Conservation (phyloP, 1,140 invertebrate species). For the Drosophila kepulauana region DNA sequence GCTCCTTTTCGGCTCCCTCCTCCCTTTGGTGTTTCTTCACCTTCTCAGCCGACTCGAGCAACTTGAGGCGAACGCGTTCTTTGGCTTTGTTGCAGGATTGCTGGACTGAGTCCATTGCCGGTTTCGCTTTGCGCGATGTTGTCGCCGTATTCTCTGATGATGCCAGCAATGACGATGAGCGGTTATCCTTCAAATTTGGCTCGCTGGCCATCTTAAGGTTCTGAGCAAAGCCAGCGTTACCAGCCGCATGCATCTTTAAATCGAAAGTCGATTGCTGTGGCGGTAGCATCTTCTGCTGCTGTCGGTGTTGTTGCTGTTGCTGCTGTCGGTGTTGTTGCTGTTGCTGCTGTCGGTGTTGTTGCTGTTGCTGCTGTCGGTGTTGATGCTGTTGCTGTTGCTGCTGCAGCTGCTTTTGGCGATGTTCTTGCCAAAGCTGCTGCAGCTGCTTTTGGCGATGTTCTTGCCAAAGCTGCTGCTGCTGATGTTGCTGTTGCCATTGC, state of each 20-base stretch:
- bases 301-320: conserved; percentile 53
- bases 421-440: too few relatives aligned
- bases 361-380: conserved; percentile 30
- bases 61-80: conserved; percentile 96
- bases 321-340: conserved; percentile 44
- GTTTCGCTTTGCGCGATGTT: conserved; percentile 87
- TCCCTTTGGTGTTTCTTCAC: conserved; percentile 93
- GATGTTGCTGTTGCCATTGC: conserved; percentile 59
- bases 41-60: conserved; percentile 92
- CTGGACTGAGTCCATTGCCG: conserved; percentile 90
- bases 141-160: conserved; percentile 89
- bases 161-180: conserved; percentile 96
- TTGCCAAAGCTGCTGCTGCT: conserved; percentile 47
- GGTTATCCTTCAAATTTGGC: conserved; percentile 94
- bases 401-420: too few relatives aligned
- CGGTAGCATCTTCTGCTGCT: conserved; percentile 59
- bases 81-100: conserved; percentile 97
- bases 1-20: conserved; percentile 89
- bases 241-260: conserved; percentile 66
- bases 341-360: conserved; percentile 74
- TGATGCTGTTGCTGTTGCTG: conserved; percentile 69
- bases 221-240: conserved; percentile 87
- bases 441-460: too few relatives aligned
- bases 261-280: conserved; percentile 83
- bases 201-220: conserved; percentile 90